Evolutionary conservation across 2,888 invertebrate genomes (phyloP), one percentile per base, ranked within the genome.

Genomic region (Phaonia tiefii): DNA sequence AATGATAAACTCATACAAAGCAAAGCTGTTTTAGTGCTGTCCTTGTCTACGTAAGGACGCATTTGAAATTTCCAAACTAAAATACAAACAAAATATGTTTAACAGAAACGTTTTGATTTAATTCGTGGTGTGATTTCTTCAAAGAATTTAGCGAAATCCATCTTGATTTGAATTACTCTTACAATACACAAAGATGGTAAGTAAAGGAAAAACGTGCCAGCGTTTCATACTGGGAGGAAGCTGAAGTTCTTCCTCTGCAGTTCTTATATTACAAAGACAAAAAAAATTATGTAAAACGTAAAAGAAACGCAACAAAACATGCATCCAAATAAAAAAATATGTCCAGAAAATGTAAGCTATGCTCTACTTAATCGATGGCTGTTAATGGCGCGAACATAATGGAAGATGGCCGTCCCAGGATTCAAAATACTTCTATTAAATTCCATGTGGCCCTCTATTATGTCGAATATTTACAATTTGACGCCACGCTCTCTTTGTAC

Each of bases 41-140:
- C 67, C 78, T 67, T 65, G 75, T 37, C 75, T 66, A 25, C 66
- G 65, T 51, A 49, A 56, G 67, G 8, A 54, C 17, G 20, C 1
- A 2, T 44, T 51, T 8, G 22, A 2, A 42, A 20, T 37, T 63
- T 39, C 42, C 63, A 63, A 63, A 31, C 4, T 44, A 66, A 37
- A 69, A 67, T 72, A 69, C 42, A 17, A 25, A 25, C 31, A 72
- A 66, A 20, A 70, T n/a, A n/a, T n/a, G n/a, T n/a, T n/a, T n/a
- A 80, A 75, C 49, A 75, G 67, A 71, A 58, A 76, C 63, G 39
- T 39, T 58, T 51, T 63, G 63, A 22, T 72, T 81, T 81, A 81
- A 81, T 81, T 81, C 81, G 81, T 81, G 81, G 81, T 81, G 81
- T 81, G 81, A 81, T 72, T 42, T 31, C 60, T 78, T 81, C 58